Evolutionary conservation across 1,140 invertebrate species (phyloP).

Genomic region (Drosophila kikkawai): DNA sequence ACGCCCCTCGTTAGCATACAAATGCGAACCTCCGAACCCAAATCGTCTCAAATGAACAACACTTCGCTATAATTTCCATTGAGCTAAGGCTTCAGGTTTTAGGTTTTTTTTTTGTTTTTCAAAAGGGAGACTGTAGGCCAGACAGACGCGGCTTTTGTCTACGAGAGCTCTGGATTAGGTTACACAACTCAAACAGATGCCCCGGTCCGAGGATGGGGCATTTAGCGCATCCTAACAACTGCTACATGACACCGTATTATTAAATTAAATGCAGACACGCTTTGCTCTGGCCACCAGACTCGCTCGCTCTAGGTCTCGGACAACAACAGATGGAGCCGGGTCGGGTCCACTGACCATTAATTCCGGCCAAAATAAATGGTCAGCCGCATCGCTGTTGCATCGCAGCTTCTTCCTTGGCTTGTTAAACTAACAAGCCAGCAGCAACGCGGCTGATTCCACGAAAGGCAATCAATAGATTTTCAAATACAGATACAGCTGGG

Average conservation of each 20-base stretch:
- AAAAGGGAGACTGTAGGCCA: constrained; percentile 4
- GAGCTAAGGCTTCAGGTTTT: constrained; percentile 25
- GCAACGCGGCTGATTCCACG: constrained; percentile 52
- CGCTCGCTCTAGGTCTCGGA: constrained; percentile 33
- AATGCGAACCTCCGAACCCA: constrained; percentile 31
- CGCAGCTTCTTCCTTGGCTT: constrained; percentile 27
- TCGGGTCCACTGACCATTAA: constrained; percentile 62
- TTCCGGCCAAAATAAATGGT: constrained; percentile 65
- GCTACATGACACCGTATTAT: constrained; percentile 81
- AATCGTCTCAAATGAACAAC: constrained; percentile 49
- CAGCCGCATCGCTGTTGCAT: constrained; percentile 17
- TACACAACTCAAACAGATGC: constrained; percentile 77
- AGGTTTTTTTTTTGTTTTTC: constrained; percentile 2
- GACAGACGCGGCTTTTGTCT: constrained; percentile 32
- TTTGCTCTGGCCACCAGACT: constrained; percentile 60
- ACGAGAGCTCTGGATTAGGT: constrained; percentile 56
- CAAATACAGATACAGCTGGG: constrained; percentile 36
- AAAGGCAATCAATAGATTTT: constrained; percentile 73
- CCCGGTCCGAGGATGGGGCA: constrained; percentile 50
- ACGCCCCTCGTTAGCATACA: constrained; percentile 70
- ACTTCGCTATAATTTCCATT: constrained; percentile 60
- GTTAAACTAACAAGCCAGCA: constrained; percentile 68
- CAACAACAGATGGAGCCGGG: constrained; percentile 60
- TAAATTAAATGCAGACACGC: constrained; percentile 80
- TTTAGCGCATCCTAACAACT: constrained; percentile 81